Evolutionary conservation across 1,140 invertebrate species (phyloP).

Genomic region (Wasmannia auropunctata): DNA sequence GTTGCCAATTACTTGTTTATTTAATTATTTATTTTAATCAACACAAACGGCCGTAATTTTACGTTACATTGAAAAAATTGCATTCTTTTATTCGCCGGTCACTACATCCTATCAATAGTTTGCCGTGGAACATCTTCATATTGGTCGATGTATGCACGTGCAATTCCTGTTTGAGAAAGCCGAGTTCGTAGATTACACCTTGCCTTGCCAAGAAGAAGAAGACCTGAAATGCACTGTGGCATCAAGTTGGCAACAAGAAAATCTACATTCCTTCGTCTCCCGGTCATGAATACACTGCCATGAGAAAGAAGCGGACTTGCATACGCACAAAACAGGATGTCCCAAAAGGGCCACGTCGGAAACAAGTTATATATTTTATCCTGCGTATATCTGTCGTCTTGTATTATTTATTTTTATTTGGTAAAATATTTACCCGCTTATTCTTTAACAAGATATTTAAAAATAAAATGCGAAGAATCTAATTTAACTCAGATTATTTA

Average conservation of each 20-base stretch:
- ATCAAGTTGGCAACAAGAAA: conserved; percentile 35
- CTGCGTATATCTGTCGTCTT: not conserved
- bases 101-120: not conserved
- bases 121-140: not conserved
- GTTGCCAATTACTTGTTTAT: too few relatives aligned
- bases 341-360: not conserved
- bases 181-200: not conserved
- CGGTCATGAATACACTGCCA: not conserved
- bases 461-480: too few relatives aligned
- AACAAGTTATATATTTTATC: not conserved
- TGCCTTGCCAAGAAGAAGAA: not conserved
- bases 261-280: conserved; percentile 33
- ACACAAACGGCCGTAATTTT: too few relatives aligned
- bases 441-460: too few relatives aligned
- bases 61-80: not conserved
- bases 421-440: not conserved
- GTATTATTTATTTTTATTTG: too few relatives aligned
- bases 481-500: too few relatives aligned
- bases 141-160: not conserved
- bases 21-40: too few relatives aligned
- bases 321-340: not conserved
- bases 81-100: not conserved
- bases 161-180: not conserved
- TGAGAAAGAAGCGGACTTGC: not conserved
- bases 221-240: not conserved